Evolutionary conservation across 2,113 vertebrate species (phyloP).

Genomic region (Polypterus bichir): DNA sequence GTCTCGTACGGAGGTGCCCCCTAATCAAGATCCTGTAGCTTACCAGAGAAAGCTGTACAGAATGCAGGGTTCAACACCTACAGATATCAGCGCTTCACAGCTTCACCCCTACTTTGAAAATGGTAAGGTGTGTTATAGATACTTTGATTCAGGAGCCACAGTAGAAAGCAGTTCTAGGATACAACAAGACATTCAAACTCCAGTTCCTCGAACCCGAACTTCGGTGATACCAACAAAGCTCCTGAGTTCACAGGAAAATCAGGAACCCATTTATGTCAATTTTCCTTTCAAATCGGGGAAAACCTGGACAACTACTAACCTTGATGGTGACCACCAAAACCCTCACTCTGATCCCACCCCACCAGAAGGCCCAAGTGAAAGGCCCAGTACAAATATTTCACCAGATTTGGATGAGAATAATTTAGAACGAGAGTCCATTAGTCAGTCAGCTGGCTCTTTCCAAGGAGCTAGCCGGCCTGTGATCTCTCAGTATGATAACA

Average conservation of each 20-base stretch:
- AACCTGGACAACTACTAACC: slow-evolving; percentile 27
- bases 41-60: slow-evolving; percentile 22
- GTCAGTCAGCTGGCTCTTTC: not conserved
- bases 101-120: slow-evolving; percentile 42
- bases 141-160: slow-evolving; percentile 20
- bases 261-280: slow-evolving; percentile 60
- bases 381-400: slow-evolving; percentile 10
- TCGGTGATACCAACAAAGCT: slow-evolving; percentile 1
- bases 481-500: not conserved
- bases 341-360: slow-evolving; percentile 11
- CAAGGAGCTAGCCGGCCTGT: not conserved
- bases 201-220: slow-evolving; percentile 8
- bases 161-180: not conserved
- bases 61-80: slow-evolving; percentile 24
- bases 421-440: not conserved
- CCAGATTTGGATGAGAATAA: not conserved
- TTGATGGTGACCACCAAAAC: slow-evolving; percentile 25
- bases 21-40: slow-evolving; percentile 15
- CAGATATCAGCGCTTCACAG: slow-evolving; percentile 22
- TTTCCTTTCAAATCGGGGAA: slow-evolving; percentile 33
- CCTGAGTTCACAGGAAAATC: slow-evolving; percentile 12
- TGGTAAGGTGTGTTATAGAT: slow-evolving; percentile 36
- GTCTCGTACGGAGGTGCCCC: slow-evolving; percentile 5
- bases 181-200: no score
- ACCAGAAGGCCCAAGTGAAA: not conserved